Evolutionary conservation across 2,113 vertebrate genomes (phyloP).

Genomic region (Cranoglanis bouderius): DNA sequence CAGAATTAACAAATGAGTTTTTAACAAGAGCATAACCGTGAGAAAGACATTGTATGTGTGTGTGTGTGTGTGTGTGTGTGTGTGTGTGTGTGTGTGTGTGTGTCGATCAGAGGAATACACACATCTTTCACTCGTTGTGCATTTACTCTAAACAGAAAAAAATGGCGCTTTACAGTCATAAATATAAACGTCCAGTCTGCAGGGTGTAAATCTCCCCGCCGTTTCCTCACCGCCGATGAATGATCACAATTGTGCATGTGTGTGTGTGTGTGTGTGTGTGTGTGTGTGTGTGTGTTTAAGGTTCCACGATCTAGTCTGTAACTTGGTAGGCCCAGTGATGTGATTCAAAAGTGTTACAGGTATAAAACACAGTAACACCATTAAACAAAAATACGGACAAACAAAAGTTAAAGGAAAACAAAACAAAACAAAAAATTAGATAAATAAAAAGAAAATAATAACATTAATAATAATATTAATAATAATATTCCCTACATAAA

Average conservation of each 20-base stretch:
- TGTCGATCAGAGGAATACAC: conserved; percentile 90
- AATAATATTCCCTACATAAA: too few species aligned
- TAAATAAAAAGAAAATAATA: not conserved
- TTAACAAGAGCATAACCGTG: conserved; percentile 94
- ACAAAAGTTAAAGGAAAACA: not conserved
- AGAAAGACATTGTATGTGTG: conserved; percentile 83
- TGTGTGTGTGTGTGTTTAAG: not conserved
- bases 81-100: conserved; percentile 11
- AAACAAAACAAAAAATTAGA: not conserved
- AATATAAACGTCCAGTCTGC: conserved; percentile 73
- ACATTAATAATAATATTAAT: too few species aligned
- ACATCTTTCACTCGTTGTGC: conserved; percentile 92
- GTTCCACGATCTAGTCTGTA: conserved; percentile 8
- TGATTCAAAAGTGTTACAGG: not conserved
- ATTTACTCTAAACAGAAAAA: conserved; percentile 93
- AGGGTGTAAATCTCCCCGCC: conserved; percentile 63
- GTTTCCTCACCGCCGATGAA: conserved; percentile 67
- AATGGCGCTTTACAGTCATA: conserved; percentile 81
- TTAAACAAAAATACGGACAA: not conserved
- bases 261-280: conserved; percentile 58
- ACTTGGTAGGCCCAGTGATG: not conserved
- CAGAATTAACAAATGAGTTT: conserved; percentile 99
- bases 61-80: conserved; percentile 25
- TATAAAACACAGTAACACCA: not conserved
- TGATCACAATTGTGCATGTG: conserved; percentile 65